phyloP scores from a whole-genome alignment of 2,797 vertebrate genomes.

The Eremophila alpestris region DNA sequence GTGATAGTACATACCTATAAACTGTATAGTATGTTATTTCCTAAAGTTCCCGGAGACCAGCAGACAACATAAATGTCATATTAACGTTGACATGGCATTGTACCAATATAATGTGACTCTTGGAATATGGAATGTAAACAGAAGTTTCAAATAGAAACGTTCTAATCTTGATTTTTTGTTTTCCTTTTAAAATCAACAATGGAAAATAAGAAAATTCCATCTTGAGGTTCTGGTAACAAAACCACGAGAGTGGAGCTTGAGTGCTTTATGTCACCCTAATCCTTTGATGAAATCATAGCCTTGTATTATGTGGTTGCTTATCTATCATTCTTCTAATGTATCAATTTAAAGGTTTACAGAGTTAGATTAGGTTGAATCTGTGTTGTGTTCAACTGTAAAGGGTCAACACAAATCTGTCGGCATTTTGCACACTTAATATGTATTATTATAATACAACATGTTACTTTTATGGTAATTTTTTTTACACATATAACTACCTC shows the following conservation, averaged over 20 bases:
- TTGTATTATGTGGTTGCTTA: constrained; percentile 70
- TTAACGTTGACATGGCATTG: constrained; percentile 66
- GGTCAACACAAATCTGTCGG: constrained; percentile 83
- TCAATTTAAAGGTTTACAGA: constrained; percentile 78
- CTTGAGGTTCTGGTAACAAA: constrained; percentile 62
- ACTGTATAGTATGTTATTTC: constrained; percentile 51
- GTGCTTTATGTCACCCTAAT: constrained; percentile 63
- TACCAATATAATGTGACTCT: constrained; percentile 70
- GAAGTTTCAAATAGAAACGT: constrained; percentile 64
- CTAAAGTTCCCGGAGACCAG: constrained; percentile 65
- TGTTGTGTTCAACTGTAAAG: constrained; percentile 80
- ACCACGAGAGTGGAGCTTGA: constrained; percentile 48
- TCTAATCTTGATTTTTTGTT: constrained; percentile 47
- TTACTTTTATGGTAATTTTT: constrained; percentile 83
- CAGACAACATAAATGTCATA: constrained; percentile 68
- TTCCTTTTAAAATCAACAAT: constrained; percentile 23
- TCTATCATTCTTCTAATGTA: constrained; percentile 70
- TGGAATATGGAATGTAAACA: constrained; percentile 65
- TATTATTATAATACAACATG: constrained; percentile 83
- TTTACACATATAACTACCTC: constrained; percentile 95
- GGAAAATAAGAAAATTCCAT: constrained; percentile 52
- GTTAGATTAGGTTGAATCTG: constrained; percentile 77
- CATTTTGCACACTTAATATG: constrained; percentile 85
- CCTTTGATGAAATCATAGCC: constrained; percentile 69
- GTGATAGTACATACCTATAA: constrained; percentile 27